These are phyloP conservation scores for Sporophila hypoxantha DNA, from an alignment of 2,113 vertebrate species.

Conservation along the genomic window DNA sequence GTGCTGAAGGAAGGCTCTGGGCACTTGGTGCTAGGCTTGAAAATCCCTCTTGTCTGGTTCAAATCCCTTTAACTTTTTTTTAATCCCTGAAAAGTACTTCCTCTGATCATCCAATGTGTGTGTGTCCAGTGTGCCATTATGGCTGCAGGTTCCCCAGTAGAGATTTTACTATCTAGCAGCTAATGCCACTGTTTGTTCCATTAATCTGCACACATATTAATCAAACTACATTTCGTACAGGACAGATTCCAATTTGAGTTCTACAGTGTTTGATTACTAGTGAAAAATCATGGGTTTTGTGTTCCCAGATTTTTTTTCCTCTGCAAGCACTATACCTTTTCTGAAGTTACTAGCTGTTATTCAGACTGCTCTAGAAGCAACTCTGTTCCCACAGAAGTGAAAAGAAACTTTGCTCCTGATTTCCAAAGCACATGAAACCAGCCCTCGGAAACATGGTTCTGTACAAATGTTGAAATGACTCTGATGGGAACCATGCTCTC, in stretches of 20 bases:
- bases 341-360: background rate
- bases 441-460: background rate
- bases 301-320: background rate
- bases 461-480: background rate
- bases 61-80: background rate
- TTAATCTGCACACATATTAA: background rate
- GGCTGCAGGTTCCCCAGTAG: accelerated
- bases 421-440: background rate
- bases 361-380: background rate
- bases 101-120: background rate
- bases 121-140: background rate
- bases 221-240: background rate
- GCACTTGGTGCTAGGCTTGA: background rate
- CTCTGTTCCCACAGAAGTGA: background rate
- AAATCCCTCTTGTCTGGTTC: background rate
- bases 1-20: background rate
- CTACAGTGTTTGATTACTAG: background rate
- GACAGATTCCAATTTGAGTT: background rate
- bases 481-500: background rate
- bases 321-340: background rate
- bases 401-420: background rate
- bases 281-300: background rate
- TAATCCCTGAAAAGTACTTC: background rate
- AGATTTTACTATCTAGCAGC: background rate
- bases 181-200: background rate